Percentiles rank a stretch among this genome's conserved stretches.
phyloP scores from a whole-genome alignment of 37 sponge, comb jelly and placozoan genomes.

The Corticium candelabrum region DNA sequence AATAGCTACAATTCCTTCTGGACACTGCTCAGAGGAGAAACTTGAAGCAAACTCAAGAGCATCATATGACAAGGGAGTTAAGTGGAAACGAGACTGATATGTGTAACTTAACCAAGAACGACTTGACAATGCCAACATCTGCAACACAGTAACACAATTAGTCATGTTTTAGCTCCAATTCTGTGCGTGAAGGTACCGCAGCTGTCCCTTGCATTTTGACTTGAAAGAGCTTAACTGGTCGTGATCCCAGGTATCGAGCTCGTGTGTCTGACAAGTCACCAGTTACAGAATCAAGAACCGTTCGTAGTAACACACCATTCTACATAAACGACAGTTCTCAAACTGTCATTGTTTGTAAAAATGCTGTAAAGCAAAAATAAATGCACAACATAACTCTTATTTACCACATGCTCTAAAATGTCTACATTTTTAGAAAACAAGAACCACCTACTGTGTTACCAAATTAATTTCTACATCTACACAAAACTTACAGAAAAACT shows the following conservation, averaged over 20 bases:
- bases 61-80: constrained; percentile 93
- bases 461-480: no score
- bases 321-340: constrained; percentile 3
- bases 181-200: no score
- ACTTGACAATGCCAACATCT: constrained; percentile 90
- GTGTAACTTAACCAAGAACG: constrained; percentile 90
- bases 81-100: constrained; percentile 90
- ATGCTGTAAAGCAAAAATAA: no score
- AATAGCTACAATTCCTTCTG: constrained; percentile 96
- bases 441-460: no score
- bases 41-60: constrained; percentile 90
- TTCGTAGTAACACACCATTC: constrained; percentile 91
- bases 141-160: not conserved
- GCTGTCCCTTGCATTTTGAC: constrained; percentile 76
- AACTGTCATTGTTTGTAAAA: not conserved
- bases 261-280: constrained; percentile 95
- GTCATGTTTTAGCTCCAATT: no score
- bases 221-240: constrained; percentile 88
- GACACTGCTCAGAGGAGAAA: constrained; percentile 97
- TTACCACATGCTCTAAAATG: no score
- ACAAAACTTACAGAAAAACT: no score
- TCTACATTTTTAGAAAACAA: no score
- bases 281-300: constrained; percentile 85
- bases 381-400: no score
- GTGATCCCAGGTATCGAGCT: constrained; percentile 76